Conservation (phyloP, 2,888 invertebrate species). For the Nephrocerus scutellatus region DNA sequence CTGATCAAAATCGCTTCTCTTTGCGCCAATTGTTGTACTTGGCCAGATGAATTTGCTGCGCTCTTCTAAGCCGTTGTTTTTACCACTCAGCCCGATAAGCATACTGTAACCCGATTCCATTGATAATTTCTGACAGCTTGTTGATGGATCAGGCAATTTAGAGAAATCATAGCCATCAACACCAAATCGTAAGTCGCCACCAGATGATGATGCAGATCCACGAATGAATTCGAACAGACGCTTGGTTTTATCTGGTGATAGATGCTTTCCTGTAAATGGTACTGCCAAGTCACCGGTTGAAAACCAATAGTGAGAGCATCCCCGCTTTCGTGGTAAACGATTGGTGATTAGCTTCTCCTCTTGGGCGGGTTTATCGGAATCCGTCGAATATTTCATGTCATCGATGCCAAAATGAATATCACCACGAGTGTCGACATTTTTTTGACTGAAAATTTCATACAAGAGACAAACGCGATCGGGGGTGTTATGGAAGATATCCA, state of each 20-base stretch:
- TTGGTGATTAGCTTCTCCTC: constrained; percentile 24
- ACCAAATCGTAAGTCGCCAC: constrained; percentile 30
- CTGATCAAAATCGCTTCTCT: constrained; percentile 37
- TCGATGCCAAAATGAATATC: constrained; percentile 41
- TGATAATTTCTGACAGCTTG: constrained; percentile 30
- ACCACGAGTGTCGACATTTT: constrained; percentile 30
- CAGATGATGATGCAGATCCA: constrained; percentile 18
- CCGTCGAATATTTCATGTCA: constrained; percentile 30
- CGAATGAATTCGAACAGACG: constrained; percentile 34
- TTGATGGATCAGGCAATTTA: constrained; percentile 30
- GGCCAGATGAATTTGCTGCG: constrained; percentile 39
- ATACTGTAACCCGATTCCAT: constrained; percentile 40
- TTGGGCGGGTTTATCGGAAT: no score
- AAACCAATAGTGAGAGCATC: constrained; percentile 42
- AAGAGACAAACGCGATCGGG: constrained; percentile 31
- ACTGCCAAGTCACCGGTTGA: constrained; percentile 37
- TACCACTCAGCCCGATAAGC: constrained; percentile 36
- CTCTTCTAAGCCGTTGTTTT: constrained; percentile 32
- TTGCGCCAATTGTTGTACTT: constrained; percentile 21
- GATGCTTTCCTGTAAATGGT: constrained; percentile 36
- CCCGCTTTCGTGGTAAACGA: constrained; percentile 25
- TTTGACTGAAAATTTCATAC: constrained; percentile 39
- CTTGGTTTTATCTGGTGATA: constrained; percentile 30
- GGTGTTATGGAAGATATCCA: constrained; percentile 30
- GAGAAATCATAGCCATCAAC: constrained; percentile 41